Evolutionary conservation across 2,797 vertebrate genomes (phyloP).

Genomic region (Ataeniobius toweri): DNA sequence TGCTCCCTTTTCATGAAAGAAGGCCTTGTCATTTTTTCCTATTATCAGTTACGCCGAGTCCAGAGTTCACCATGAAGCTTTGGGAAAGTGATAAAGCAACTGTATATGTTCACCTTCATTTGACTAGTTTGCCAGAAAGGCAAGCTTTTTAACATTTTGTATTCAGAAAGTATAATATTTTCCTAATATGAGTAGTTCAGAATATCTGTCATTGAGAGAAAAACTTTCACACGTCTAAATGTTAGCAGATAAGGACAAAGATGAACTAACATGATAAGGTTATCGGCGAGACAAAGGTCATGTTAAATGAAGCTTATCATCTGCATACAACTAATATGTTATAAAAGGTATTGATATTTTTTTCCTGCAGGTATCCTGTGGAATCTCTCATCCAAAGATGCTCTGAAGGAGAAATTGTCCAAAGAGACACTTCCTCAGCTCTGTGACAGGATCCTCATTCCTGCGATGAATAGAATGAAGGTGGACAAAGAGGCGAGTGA

Average conservation of each 20-base stretch:
- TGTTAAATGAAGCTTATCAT: neutral
- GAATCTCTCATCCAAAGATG: slow-evolving; percentile 97
- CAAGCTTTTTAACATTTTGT: neutral
- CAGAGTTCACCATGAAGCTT: slow-evolving; percentile 4
- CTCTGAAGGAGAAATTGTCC: slow-evolving; percentile 89
- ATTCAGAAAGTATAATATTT: neutral
- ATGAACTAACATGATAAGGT: neutral
- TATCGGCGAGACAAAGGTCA: neutral
- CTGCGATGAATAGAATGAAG: slow-evolving; percentile 32
- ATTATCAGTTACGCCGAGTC: slow-evolving; percentile 16
- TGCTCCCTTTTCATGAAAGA: slow-evolving; percentile 37
- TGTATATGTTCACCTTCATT: neutral
- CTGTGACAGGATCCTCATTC: slow-evolving; percentile 84
- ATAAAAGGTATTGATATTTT: neutral
- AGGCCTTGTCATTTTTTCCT: slow-evolving; percentile 25
- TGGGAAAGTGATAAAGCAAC: slow-evolving; percentile 2
- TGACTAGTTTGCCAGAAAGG: neutral
- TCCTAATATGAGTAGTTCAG: neutral
- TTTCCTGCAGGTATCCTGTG: slow-evolving; percentile 89
- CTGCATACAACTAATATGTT: neutral
- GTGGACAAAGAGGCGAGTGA: rapidly evolving
- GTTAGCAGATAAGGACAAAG: neutral
- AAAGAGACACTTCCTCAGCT: slow-evolving; percentile 83
- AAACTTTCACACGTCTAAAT: neutral
- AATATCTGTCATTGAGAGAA: neutral